These are phyloP conservation scores for Labrus mixtus DNA, from an alignment of 2,113 vertebrate genomes.

Conservation along the genomic window DNA sequence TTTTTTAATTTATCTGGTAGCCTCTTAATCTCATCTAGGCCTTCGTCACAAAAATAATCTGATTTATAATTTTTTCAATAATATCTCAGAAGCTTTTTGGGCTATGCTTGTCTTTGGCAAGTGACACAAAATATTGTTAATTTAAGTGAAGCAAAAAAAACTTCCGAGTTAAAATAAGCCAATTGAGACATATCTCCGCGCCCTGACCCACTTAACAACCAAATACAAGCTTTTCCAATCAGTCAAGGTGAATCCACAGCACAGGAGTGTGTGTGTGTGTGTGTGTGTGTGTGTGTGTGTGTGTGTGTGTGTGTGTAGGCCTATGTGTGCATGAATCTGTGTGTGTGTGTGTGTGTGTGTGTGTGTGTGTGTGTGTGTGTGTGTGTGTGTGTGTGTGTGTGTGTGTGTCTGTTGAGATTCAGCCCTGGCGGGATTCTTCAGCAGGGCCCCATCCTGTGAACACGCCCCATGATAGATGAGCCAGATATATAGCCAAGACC, in stretches of 20 bases:
- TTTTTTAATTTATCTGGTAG: too few relatives aligned
- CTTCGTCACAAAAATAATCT: too few relatives aligned
- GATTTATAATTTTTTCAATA: not conserved
- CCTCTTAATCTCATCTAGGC: too few relatives aligned
- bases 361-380: slow-evolving; percentile 38
- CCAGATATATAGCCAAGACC: slow-evolving; percentile 82
- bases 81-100: not conserved
- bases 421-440: slow-evolving; percentile 78
- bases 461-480: slow-evolving; percentile 87
- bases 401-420: slow-evolving; percentile 55
- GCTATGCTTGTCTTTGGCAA: not conserved
- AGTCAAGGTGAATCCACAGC: slow-evolving; percentile 68
- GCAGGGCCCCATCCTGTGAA: slow-evolving; percentile 79
- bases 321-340: not conserved
- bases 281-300: too few relatives aligned
- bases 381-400: not conserved
- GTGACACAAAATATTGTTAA: not conserved
- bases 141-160: not conserved
- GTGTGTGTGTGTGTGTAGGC: too few relatives aligned
- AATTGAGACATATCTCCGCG: not conserved
- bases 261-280: slow-evolving; percentile 19
- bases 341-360: slow-evolving; percentile 2
- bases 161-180: not conserved
- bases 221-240: slow-evolving; percentile 39
- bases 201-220: slow-evolving; percentile 20